Percentiles rank a stretch among this genome's conserved stretches.
These are phyloP conservation scores for Psittacula echo DNA, from an alignment of 2,797 vertebrate genomes.

Conservation along the genomic window DNA sequence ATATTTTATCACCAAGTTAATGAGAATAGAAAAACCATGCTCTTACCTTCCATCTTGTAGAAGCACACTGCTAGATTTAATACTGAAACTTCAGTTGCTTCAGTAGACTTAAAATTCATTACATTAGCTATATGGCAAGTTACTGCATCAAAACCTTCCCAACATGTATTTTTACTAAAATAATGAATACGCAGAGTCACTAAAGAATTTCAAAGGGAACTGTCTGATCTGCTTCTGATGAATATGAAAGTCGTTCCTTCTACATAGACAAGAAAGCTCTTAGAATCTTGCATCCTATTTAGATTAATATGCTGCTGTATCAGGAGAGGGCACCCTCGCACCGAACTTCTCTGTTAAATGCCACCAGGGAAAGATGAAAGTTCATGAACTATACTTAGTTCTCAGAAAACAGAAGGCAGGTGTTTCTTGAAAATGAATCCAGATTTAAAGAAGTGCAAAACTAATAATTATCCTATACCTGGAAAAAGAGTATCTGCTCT, in stretches of 20 bases:
- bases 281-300: background rate
- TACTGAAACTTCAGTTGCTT: background rate
- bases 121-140: background rate
- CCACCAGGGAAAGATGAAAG: background rate
- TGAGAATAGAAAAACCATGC: background rate
- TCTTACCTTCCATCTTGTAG: background rate
- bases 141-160: background rate
- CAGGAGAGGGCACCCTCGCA: slow-evolving; percentile 66
- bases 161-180: background rate
- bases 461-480: background rate
- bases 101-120: background rate
- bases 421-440: background rate
- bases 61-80: background rate
- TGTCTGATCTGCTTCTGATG: background rate
- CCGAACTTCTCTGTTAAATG: background rate
- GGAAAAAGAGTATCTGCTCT: background rate
- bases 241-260: background rate
- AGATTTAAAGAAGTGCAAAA: background rate
- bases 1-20: background rate
- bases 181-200: background rate
- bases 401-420: background rate
- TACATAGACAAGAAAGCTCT: background rate
- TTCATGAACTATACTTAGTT: background rate
- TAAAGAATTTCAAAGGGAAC: background rate
- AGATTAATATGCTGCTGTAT: background rate